Conservation (phyloP, 2,797 vertebrate genomes). For the Tangara arthus region DNA sequence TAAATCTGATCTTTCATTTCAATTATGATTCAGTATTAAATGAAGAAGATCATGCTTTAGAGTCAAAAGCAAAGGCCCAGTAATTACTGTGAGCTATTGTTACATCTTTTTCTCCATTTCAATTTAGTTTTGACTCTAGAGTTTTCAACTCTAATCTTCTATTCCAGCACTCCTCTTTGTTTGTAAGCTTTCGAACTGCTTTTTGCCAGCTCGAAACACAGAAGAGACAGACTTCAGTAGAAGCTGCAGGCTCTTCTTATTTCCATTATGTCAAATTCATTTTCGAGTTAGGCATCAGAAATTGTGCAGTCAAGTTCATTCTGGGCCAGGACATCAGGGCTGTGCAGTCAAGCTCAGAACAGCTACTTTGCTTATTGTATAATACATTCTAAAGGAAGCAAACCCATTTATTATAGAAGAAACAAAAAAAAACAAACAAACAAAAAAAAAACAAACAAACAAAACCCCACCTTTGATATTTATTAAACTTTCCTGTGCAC, state of each 20-base stretch:
- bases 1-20: neutral
- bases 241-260: constrained; percentile 61
- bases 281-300: constrained; percentile 56
- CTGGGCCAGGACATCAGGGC: constrained; percentile 48
- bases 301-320: constrained; percentile 65
- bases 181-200: neutral
- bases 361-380: constrained; percentile 22
- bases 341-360: constrained; percentile 59
- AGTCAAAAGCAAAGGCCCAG: neutral
- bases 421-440: neutral
- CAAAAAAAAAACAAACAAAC: neutral
- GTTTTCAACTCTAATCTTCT: neutral
- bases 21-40: neutral
- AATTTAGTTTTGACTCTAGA: neutral
- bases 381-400: neutral
- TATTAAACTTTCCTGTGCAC: neutral
- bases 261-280: constrained; percentile 73
- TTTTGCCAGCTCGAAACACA: neutral
- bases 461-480: neutral
- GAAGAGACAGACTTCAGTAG: constrained; percentile 2
- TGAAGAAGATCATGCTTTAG: neutral
- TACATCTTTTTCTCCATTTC: neutral
- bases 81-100: neutral
- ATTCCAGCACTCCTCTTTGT: neutral
- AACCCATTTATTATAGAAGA: neutral